Percentiles rank a stretch among this genome's conserved stretches.
These are phyloP conservation scores for Parazoanthus swiftii DNA, from an alignment of 92 coral and sea anemone species.

Conservation along the genomic window DNA sequence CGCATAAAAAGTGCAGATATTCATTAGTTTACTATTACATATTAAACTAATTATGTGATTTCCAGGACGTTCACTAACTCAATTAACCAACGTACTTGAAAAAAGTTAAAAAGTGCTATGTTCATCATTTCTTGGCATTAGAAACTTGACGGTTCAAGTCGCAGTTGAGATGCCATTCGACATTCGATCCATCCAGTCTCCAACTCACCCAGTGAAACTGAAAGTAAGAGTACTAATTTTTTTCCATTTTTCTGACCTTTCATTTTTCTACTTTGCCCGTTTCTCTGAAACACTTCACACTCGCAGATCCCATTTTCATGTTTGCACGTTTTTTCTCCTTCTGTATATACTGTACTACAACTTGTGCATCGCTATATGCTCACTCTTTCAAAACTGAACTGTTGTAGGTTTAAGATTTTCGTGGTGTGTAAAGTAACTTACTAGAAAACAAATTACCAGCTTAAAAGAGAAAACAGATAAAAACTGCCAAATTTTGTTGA, in stretches of 20 bases:
- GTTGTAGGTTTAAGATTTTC: too few relatives aligned
- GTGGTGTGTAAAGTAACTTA: too few relatives aligned
- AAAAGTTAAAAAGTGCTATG: background rate
- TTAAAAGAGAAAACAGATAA: too few relatives aligned
- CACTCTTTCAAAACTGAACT: too few relatives aligned
- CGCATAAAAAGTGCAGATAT: too few relatives aligned
- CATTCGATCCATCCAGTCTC: constrained; percentile 78
- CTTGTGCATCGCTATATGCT: too few relatives aligned
- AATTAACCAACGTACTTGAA: background rate
- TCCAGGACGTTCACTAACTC: background rate
- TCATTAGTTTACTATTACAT: too few relatives aligned
- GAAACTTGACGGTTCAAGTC: constrained; percentile 74
- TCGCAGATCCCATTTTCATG: background rate
- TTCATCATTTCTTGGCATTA: background rate
- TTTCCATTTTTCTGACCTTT: background rate
- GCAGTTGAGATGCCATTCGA: constrained; percentile 99
- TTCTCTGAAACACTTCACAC: background rate
- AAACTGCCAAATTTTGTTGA: too few relatives aligned
- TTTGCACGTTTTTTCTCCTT: background rate
- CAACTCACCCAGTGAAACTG: constrained; percentile 69
- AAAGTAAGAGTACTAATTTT: constrained; percentile 58
- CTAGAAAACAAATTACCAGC: too few relatives aligned
- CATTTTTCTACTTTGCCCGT: background rate
- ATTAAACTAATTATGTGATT: too few relatives aligned
- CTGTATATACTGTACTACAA: too few relatives aligned